Conservation (phyloP, 2,888 invertebrate species). For the Tholera decimalis region DNA sequence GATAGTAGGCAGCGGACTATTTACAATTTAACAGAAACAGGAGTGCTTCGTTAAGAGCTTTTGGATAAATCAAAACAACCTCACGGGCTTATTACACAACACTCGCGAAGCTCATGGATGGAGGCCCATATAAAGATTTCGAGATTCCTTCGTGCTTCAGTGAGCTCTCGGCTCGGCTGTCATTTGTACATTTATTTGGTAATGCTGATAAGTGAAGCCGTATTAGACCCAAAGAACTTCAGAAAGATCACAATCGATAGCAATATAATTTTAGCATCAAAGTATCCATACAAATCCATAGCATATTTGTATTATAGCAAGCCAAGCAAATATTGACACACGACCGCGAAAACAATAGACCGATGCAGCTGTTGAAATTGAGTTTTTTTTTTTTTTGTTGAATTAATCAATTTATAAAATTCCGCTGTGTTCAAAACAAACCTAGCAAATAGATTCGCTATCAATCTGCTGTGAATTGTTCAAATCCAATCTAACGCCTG, state of each 20-base stretch:
- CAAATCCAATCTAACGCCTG: constrained; percentile 76
- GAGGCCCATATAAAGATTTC: too few relatives aligned
- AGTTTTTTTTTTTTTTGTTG: constrained; percentile 56
- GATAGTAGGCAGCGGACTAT: constrained; percentile 1
- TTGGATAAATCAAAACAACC: too few relatives aligned
- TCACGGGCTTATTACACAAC: too few relatives aligned
- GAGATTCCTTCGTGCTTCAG: too few relatives aligned
- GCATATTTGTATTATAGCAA: constrained; percentile 44
- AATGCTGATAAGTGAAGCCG: too few relatives aligned
- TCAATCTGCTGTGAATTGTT: constrained; percentile 73
- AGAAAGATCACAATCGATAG: constrained; percentile 1
- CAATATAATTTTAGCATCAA: constrained; percentile 8
- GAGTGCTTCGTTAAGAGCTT: neutral
- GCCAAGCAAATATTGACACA: constrained; percentile 56
- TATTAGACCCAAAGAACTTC: neutral
- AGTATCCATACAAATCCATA: constrained; percentile 16
- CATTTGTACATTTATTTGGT: too few relatives aligned
- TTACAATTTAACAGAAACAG: constrained; percentile 8
- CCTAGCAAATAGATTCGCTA: constrained; percentile 66
- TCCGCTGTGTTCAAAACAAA: constrained; percentile 69
- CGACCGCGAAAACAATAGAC: constrained; percentile 53
- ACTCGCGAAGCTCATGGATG: too few relatives aligned
- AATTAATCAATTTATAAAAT: constrained; percentile 76
- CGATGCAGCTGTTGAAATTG: constrained; percentile 54
- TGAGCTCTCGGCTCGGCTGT: too few relatives aligned